Percentiles rank a stretch among this genome's conserved stretches.
These are phyloP conservation scores for Paguma larvata DNA, from an alignment of 2,797 vertebrate species.

Conservation along the genomic window DNA sequence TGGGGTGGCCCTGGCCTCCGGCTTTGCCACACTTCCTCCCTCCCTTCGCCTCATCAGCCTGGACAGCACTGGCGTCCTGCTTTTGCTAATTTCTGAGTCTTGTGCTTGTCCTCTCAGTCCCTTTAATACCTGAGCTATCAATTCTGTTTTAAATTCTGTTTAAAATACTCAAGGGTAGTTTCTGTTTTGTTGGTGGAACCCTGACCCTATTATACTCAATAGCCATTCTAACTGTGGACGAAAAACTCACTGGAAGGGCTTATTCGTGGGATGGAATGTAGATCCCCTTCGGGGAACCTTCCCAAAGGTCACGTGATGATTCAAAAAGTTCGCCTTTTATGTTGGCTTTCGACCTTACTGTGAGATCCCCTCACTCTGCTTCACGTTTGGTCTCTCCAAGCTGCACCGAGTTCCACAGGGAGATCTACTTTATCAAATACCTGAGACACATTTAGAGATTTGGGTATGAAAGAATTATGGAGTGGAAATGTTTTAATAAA, in stretches of 20 bases:
- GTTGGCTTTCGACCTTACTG: neutral
- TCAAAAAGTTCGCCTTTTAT: neutral
- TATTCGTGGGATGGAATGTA: neutral
- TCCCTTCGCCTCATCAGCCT: neutral
- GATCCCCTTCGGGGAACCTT: neutral
- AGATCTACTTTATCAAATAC: neutral
- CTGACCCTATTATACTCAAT: neutral
- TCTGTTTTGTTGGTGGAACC: constrained; percentile 16
- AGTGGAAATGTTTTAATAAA: constrained; percentile 30
- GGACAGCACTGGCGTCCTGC: neutral
- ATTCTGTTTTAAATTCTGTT: constrained; percentile 6
- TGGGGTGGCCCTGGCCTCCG: neutral
- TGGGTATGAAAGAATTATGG: neutral
- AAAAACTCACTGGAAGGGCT: neutral
- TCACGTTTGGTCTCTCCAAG: neutral
- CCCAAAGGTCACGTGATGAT: neutral
- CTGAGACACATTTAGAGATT: neutral
- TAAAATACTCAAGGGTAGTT: constrained; percentile 31
- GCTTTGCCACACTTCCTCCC: neutral
- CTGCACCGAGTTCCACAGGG: neutral
- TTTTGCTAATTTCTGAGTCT: neutral
- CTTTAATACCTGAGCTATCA: neutral
- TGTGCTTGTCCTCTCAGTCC: neutral
- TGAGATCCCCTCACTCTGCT: neutral
- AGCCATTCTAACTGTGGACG: neutral